Evolutionary conservation across 2,888 invertebrate genomes (phyloP), one percentile per base, ranked within the genome.

Genomic region (Endomychus coccineus): DNA sequence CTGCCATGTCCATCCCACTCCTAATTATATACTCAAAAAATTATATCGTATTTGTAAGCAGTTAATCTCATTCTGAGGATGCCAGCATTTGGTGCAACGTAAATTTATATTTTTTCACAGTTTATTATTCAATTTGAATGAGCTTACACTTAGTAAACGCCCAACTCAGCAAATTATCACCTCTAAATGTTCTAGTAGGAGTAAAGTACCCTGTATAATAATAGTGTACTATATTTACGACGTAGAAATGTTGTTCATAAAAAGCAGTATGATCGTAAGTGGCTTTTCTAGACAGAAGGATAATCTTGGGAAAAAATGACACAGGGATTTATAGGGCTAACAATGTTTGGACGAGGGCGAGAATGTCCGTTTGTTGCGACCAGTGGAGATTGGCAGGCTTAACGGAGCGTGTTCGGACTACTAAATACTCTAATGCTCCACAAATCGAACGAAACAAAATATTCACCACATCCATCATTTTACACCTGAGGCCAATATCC

Each of bases 341-440:
- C 46, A 48, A 46, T 44, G 50, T 50, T 50, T 40, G 50, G 39
- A 49, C 43, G 48, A 43, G 48, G 46, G 48, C 45, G 43, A 34
- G 40, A 41, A 45, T 42, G 45, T 45, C 45, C 40, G 36, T 31
- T 37, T 45, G 28, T 40, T 30, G 38, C 47, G 52, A 52, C 54
- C 54, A 51, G 45, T 51, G 55, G 48, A 55, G 54, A 55, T 54
- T 55, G 55, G 51, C 51, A 48, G 49, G 48, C 54, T 55, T 55
- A 53, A 45, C 46, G 33, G 25, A 27, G 40, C 42, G 46, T 47
- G 49, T 49, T 51, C 49, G 45, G 49, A 45, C 42, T 42, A 40
- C 32, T 43, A 24, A 47, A 45, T n/a, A 22, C 16, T 30, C 21
- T 24, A 24, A 6, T 10, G 28, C 16, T 10, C 4, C 19, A 10